Percentiles rank a stretch among this genome's conserved stretches.
phyloP scores from a whole-genome alignment of 1,140 invertebrate genomes.

The Lepidotrigona ventralis region DNA sequence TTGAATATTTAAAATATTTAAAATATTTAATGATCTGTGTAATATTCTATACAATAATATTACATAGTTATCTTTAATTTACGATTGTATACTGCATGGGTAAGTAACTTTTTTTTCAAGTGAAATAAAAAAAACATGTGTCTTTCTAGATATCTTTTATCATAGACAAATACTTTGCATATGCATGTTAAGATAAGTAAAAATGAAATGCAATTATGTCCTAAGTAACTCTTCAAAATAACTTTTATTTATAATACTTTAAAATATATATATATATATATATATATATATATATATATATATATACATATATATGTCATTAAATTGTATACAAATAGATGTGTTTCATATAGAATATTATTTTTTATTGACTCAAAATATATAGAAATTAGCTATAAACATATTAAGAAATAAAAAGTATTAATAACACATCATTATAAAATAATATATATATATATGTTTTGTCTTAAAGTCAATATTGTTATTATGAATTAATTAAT shows the following conservation, averaged over 20 bases:
- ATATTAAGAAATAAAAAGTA: background rate
- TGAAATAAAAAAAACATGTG: background rate
- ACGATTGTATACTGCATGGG: too few relatives aligned
- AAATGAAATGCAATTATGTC: background rate
- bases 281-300: too few relatives aligned
- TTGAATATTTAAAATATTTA: background rate
- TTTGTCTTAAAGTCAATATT: background rate
- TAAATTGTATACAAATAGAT: background rate
- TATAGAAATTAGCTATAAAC: background rate
- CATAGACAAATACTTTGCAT: slow-evolving; percentile 7
- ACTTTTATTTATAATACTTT: background rate
- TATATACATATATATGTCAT: too few relatives aligned
- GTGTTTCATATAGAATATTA: background rate
- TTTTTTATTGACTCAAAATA: background rate
- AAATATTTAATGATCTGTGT: background rate
- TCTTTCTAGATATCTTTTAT: background rate
- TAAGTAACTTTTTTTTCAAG: background rate
- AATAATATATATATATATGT: background rate
- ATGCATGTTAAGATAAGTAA: background rate
- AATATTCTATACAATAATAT: background rate
- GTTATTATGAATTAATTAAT: background rate
- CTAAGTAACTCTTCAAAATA: background rate
- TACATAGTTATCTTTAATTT: background rate
- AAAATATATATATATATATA: background rate
- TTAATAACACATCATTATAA: background rate